A percentile compares a stretch with the other conserved stretches of the same genome.
Evolutionary conservation across 30 jellyfish, hydroid and myxozoan species (phyloP).

Genomic region (Turritopsis rubra): DNA sequence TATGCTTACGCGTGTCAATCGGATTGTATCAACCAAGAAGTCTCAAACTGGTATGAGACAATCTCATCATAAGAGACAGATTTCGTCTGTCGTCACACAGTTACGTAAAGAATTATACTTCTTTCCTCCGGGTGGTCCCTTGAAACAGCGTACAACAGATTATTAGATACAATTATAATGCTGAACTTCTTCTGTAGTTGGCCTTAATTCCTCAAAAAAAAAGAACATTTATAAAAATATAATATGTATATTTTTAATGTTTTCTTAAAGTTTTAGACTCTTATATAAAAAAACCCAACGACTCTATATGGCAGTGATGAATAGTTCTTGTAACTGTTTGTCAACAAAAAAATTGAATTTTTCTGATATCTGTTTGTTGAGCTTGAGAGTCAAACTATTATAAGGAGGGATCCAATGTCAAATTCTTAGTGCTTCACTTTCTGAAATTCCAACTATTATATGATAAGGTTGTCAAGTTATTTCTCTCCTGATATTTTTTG

Average conservation of each 20-base stretch:
- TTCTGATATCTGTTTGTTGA: background rate
- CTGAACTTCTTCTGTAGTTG: background rate
- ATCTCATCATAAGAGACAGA: constrained; percentile 90
- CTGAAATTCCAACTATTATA: background rate
- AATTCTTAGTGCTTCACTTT: background rate
- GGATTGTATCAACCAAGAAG: constrained; percentile 89
- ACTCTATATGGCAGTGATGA: no score
- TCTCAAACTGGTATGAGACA: constrained; percentile 83
- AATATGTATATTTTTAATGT: no score
- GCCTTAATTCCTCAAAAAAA: no score
- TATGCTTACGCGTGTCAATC: constrained; percentile 93
- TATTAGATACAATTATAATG: background rate
- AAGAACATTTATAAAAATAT: no score
- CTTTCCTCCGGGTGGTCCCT: constrained; percentile 93
- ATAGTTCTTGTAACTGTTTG: no score
- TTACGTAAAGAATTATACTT: constrained; percentile 79
- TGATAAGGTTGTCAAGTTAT: background rate
- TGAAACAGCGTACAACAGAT: constrained; percentile 4
- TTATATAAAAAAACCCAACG: no score
- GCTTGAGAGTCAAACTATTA: background rate
- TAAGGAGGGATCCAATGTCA: no score
- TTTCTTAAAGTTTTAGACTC: no score
- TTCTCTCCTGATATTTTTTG: no score
- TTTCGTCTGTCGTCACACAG: constrained; percentile 83
- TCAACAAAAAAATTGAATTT: no score